phyloP scores from a whole-genome alignment of 2,888 invertebrate species.

The Neoaliturus tenellus region DNA sequence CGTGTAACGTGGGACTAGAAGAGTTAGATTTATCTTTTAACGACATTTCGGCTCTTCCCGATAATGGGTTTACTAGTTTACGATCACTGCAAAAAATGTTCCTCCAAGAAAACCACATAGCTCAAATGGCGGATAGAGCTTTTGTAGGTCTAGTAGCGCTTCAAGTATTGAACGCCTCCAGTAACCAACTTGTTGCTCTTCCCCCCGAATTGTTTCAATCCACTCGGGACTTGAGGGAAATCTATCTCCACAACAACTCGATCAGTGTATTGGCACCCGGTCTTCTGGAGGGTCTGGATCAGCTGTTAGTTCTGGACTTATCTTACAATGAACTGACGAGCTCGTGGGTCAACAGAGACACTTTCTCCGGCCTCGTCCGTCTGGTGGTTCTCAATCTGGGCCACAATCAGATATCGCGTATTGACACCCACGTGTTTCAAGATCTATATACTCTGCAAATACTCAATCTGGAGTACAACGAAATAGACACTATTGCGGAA shows the following conservation, averaged over 20 bases:
- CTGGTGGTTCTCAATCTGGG: constrained; percentile 90
- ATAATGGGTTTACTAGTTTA: constrained; percentile 84
- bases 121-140: constrained; percentile 86
- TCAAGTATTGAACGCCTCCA: constrained; percentile 89
- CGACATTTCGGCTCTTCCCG: constrained; percentile 83
- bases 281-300: constrained; percentile 89
- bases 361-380: constrained; percentile 89
- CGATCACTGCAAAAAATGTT: constrained; percentile 87
- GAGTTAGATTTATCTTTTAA: constrained; percentile 87
- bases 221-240: constrained; percentile 87
- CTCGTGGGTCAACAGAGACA: constrained; percentile 89
- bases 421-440: constrained; percentile 90
- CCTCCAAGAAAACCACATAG: constrained; percentile 89
- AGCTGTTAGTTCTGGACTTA: constrained; percentile 88
- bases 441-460: constrained; percentile 92
- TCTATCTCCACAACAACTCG: constrained; percentile 90
- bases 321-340: constrained; percentile 91
- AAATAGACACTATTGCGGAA: constrained; percentile 90
- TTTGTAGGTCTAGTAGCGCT: constrained; percentile 87
- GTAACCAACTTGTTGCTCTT: constrained; percentile 87
- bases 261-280: constrained; percentile 89
- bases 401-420: constrained; percentile 87
- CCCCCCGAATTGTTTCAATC: constrained; percentile 90
- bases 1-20: constrained; percentile 80
- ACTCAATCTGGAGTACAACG: constrained; percentile 89